Percentiles rank a stretch among this genome's conserved stretches.
phyloP scores from a whole-genome alignment of 2,888 invertebrate genomes.

The Nomada lathburiana region DNA sequence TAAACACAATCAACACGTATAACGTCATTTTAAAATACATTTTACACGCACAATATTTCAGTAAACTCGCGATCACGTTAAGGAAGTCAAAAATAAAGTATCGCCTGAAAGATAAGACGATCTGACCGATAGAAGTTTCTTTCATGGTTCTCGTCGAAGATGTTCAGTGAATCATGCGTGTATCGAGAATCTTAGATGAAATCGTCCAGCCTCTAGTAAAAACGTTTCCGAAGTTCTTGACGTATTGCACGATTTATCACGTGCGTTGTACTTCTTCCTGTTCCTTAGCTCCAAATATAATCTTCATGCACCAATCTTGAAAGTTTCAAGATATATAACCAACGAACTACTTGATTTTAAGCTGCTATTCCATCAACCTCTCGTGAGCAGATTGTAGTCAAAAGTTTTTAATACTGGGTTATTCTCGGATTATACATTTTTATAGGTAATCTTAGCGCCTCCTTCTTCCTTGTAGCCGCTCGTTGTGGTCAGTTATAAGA shows the following conservation, averaged over 20 bases:
- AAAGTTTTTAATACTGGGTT: constrained; percentile 18
- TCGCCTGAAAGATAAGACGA: not conserved
- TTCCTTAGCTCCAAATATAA: not conserved
- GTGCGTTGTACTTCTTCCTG: not conserved
- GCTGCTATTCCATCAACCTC: not conserved
- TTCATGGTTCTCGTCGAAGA: not conserved
- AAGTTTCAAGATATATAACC: constrained; percentile 3
- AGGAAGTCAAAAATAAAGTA: not conserved
- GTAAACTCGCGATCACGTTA: not conserved
- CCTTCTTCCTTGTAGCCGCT: not conserved
- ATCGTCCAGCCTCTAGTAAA: not conserved
- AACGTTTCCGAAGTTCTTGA: not conserved
- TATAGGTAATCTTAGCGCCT: constrained; percentile 7
- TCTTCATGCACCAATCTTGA: not conserved
- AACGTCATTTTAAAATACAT: too few relatives aligned
- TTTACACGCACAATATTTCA: too few relatives aligned
- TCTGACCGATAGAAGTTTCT: not conserved
- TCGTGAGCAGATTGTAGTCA: not conserved
- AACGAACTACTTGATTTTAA: constrained; percentile 1
- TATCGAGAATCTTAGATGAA: not conserved
- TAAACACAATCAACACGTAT: too few relatives aligned
- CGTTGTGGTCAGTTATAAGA: not conserved
- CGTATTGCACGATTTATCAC: constrained; percentile 9
- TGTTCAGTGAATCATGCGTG: not conserved
- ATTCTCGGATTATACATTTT: not conserved